Percentiles rank a stretch among this genome's conserved stretches.
These are phyloP conservation scores for Saimiri boliviensis DNA, from an alignment of 2,113 vertebrate genomes.

Conservation along the genomic window DNA sequence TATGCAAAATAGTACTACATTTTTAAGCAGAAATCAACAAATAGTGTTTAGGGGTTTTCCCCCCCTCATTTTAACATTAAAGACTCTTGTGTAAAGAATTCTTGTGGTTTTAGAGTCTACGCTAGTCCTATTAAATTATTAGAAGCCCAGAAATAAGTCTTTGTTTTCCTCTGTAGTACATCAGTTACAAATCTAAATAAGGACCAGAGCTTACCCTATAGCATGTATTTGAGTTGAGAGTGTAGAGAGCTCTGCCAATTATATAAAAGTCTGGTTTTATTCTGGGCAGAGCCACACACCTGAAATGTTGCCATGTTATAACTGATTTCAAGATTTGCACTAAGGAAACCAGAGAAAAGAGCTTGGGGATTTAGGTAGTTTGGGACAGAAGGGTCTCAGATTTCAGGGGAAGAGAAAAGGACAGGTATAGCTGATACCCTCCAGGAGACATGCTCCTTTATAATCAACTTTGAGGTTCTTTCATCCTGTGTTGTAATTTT, in stretches of 20 bases:
- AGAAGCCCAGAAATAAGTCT: neutral
- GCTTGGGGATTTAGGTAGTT: neutral
- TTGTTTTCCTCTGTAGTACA: neutral
- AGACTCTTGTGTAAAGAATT: neutral
- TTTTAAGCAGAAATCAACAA: constrained; percentile 23
- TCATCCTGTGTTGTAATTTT: neutral
- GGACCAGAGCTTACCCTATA: neutral
- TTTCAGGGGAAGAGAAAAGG: neutral
- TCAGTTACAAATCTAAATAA: neutral
- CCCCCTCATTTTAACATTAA: neutral
- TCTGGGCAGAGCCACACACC: neutral
- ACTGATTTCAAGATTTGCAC: neutral
- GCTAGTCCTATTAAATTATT: neutral
- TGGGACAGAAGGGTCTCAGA: too few species aligned
- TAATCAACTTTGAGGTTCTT: neutral
- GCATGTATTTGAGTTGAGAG: neutral
- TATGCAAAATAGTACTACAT: neutral
- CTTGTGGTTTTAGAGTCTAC: neutral
- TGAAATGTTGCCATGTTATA: neutral
- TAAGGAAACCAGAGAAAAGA: neutral
- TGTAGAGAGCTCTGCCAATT: neutral
- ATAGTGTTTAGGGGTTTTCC: neutral
- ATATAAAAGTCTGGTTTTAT: neutral
- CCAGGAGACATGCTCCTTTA: neutral
- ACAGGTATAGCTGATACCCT: neutral